Evolutionary conservation across 1,140 invertebrate genomes (phyloP), one percentile per base, ranked within the genome.

Genomic region (Drosophila arawakana): DNA sequence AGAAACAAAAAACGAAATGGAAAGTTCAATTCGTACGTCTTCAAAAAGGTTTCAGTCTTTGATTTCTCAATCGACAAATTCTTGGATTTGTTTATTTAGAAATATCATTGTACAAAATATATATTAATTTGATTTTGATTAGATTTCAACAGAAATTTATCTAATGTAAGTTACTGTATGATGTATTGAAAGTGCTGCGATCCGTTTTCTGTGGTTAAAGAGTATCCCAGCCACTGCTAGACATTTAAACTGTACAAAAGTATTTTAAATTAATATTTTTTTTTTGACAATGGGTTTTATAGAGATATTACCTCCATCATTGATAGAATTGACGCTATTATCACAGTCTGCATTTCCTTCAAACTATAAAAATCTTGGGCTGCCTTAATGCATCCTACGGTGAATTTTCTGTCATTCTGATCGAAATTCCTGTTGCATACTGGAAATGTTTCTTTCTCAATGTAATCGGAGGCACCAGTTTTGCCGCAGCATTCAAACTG

Each of bases 331-430:
- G 9, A 1, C 1, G 47, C 47, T 11, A 30, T 11, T 25, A 50
- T 11, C 10, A 7, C 25, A 5, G 47, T 30, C 10, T 6, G 0
- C 10, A 50, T 0, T 3, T 10, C 7, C 11, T 50, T 50, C 0
- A 11, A 6, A 3, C 30, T 2, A n/a, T 30, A 50, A n/a, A n/a
- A 50, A 1, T n/a, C 1, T 50, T 50, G 5, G 6, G 21, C 21
- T n/a, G 47, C 47, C 10, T 50, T 5, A 30, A 50, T n/a, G 47
- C 47, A 50, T 34, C 47, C 47, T n/a, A 7, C 10, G 47, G 47
- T 50, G 11, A n/a, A 50, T 50, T 50, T 30, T 2, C 11, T 50
- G 47, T 50, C 21, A 2, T 30, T 9, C 10, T 11, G 2, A 2
- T 50, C n/a, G 2, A 50, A 50, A 30, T 50, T 7, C 47, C 30